Base-by-base conservation (phyloP, 2,888 invertebrate genomes). In the Brenthis daphne region DNA sequence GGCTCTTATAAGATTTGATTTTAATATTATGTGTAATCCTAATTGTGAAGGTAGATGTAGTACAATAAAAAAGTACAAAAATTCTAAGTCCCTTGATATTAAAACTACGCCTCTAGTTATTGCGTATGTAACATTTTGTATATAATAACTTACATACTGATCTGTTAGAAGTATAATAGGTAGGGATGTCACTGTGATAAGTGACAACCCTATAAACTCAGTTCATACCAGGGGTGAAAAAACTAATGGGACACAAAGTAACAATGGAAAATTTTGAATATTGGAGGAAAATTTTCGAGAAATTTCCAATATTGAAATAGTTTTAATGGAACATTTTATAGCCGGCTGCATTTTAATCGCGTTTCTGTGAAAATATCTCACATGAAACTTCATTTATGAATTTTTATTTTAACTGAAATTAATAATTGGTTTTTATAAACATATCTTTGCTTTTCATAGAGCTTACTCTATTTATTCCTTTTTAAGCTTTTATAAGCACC, bases 221-320 rank as follows among this genome's bases (percentile, higher is more conserved):
- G 29, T 43, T 13, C 43, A 57, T 51, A 24, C 51, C 43, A 63
- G 71, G 68, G 70, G 69, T 70, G 61, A 68, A 70, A 72, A 71
- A 71, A 71, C 72, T 70, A 68, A 70, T 73, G 60, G 64, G 65
- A 68, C 61, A 64, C 65, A 66, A 73, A 66, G 70, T 71, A 65
- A 71, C 65, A 64, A 68, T 68, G 63, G 56, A 68, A 68, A 66
- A 66, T 71, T 71, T 68, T 66, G 68, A 60, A 58, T 64, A 71
- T 71, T 37, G 65, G 61, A 61, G 53, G 33, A 33, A 67, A 70
- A 57, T 65, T 61, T 70, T 51, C 63, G 71, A 71, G 64, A 56
- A 64, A 64, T 68, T 66, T 64, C 60, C 68, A 64, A 68, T 64
- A 68, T 69, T 64, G 66, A 68, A 66, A 68, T 68, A 71, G 63